Evolutionary conservation across 2,888 invertebrate species (phyloP), one percentile per base, ranked within the genome.

Genomic region (Cotesia congregata): DNA sequence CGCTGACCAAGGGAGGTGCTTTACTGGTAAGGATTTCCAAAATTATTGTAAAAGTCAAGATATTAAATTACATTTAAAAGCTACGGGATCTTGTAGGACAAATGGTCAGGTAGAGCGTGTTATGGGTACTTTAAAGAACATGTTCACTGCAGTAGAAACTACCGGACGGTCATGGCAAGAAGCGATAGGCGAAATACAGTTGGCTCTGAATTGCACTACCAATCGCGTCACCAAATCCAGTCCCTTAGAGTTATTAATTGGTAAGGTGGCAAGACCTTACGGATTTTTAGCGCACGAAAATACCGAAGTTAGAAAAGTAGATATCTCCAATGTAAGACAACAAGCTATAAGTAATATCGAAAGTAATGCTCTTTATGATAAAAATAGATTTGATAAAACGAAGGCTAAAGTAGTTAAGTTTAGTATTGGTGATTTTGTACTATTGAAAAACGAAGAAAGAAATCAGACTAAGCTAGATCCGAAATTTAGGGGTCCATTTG

Each of bases 221-320:
- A 78, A 80, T 78, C 70, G 83, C 0, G 81, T 81, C 1, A 85
- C 84, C 0, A 83, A 82, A 68, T 77, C 83, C 0, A 82, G 80
- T 50, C 84, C 85, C 1, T 62, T 85, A 1, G 84, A 87, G 72
- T 59, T 87, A 1, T 20, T 87, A 20, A 84, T 87, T 5, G 84
- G 85, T 9, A 81, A 41, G 15, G 50, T 15, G 6, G 69, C 40
- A 41, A 69, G 69, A 69, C 69, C 69, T n/a, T 39, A n/a, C n/a
- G 50, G 41, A 12, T 41, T 69, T 7, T 20, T 20, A 41, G 39
- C 39, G 9, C 12, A 39, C 9, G 50, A 50, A 12, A 69, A 20
- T 41, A 68, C 15, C n/a, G n/a, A 12, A 59, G 62, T n/a, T 17
- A 17, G n/a, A 12, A n/a, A 62, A 38, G 40, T 69, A 6, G 69